phyloP scores from a whole-genome alignment of 2,888 invertebrate genomes.

The Mimachlamys varia region DNA sequence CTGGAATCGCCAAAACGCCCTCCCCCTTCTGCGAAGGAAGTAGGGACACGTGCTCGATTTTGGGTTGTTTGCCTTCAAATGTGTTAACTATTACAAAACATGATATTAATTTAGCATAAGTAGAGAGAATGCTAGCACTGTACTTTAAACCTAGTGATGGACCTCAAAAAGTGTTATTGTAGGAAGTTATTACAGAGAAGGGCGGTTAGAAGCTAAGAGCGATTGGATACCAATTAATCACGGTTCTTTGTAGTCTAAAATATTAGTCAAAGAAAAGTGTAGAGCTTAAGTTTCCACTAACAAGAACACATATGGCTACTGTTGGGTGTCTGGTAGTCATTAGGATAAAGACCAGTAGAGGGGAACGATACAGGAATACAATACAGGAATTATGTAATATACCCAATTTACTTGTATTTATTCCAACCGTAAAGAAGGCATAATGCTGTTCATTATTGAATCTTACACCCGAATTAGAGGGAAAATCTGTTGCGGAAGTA shows the following conservation, averaged over 20 bases:
- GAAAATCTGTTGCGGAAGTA: neutral
- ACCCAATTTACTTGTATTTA: conserved; percentile 20
- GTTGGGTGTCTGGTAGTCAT: neutral
- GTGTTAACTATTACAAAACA: conserved; percentile 36
- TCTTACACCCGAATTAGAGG: neutral
- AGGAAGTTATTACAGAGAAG: conserved; percentile 34
- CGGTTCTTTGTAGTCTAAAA: conserved; percentile 4
- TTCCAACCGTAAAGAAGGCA: conserved; percentile 27
- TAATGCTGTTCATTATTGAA: neutral
- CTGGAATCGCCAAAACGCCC: conserved; percentile 33
- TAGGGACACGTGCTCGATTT: conserved; percentile 16
- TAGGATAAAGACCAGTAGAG: neutral
- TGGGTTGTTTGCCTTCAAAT: conserved; percentile 19
- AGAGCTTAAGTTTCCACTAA: conserved; percentile 36
- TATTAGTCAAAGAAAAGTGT: conserved; percentile 21
- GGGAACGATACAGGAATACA: neutral
- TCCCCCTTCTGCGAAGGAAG: neutral
- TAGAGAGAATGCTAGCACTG: conserved; percentile 30
- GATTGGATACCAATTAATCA: conserved; percentile 15
- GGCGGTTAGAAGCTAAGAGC: conserved; percentile 11
- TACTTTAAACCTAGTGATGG: conserved; percentile 29
- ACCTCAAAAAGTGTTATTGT: conserved; percentile 19
- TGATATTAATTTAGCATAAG: conserved; percentile 28
- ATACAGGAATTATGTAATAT: conserved; percentile 28
- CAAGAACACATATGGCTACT: conserved; percentile 31